A percentile compares a stretch with the other conserved stretches of the same genome.
phyloP scores from a whole-genome alignment of 1,140 invertebrate genomes.

The Elysia chlorotica region DNA sequence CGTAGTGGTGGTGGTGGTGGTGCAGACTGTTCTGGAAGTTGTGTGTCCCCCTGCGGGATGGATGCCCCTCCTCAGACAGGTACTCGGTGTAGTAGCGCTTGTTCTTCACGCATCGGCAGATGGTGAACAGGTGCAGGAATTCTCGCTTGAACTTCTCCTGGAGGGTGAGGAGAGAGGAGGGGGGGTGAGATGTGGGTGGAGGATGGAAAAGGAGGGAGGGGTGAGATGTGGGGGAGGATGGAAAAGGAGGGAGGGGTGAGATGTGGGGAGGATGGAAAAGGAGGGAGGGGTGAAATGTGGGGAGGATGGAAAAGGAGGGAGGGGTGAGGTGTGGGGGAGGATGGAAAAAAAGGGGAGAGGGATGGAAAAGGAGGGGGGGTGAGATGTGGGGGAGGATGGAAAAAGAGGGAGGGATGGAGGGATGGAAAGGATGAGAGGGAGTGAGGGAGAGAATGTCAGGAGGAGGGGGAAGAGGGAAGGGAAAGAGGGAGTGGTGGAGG shows the following conservation, averaged over 20 bases:
- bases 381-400: too few species aligned
- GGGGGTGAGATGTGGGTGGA: not conserved
- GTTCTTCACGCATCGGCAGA: slow-evolving; percentile 24
- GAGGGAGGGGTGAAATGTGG: not conserved
- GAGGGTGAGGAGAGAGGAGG: not conserved
- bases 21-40: too few species aligned
- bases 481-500: too few species aligned
- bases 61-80: slow-evolving; percentile 27
- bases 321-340: not conserved
- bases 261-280: not conserved
- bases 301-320: not conserved
- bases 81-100: slow-evolving; percentile 26
- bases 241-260: not conserved
- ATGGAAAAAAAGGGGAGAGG: too few species aligned
- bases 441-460: too few species aligned
- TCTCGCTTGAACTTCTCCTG: slow-evolving; percentile 50
- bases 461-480: too few species aligned
- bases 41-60: slow-evolving; percentile 20
- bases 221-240: not conserved
- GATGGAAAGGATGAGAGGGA: too few species aligned
- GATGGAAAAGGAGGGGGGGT: too few species aligned
- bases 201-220: not conserved
- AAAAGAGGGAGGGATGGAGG: too few species aligned
- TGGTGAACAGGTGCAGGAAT: slow-evolving; percentile 35
- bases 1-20: too few species aligned